Evolutionary conservation across 2,888 invertebrate species (phyloP), one percentile per base, ranked within the genome.

Genomic region (Lasioglossum morio): DNA sequence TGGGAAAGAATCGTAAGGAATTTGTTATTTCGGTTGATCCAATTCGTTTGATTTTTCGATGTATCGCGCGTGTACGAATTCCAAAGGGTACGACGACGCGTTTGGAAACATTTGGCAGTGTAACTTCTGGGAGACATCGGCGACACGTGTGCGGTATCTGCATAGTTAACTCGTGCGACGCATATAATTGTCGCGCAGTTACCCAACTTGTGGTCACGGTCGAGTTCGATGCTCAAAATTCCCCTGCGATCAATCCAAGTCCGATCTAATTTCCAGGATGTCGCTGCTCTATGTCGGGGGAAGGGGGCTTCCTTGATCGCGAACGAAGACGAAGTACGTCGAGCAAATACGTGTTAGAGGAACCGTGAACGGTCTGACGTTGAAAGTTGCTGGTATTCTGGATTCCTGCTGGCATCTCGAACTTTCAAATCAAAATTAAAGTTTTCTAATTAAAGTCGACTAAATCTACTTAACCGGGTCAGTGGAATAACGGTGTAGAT

Each of bases 211-310:
- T 37, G 53, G 57, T 69, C 70, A 72, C 27, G 72, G 79, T 37
- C 79, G 72, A 80, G 80, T 40, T 85, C 57, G 76, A 34, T 23
- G 37, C 63, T 70, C 69, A 77, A 70, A 70, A 81, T 76, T 87
- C 53, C 77, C 19, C 34, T 53, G 66, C 30, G 80, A 84, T 89
- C 84, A 89, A 87, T 84, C 74, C 57, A 43, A 57, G 57, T 34
- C 53, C 69, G 74, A 85, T 89, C 81, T 87, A 81, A 81, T 87
- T 85, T 87, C 79, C 72, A 75, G 37, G 77, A 80, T 70, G 82
- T 78, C 53, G 37, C 76, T 43, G 48, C 4, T 73, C 66, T n/a
- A 46, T 30, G 34, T 16, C 48, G 23, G 19, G 7, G 30, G 48
- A 46, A 0, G 10, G n/a, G 63, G 63, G 76, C 76, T 53, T 43